A percentile compares a stretch with the other conserved stretches of the same genome.
These are phyloP conservation scores for Lepeophtheirus nordmannii DNA, from an alignment of 2,888 invertebrate species.

Conservation along the genomic window DNA sequence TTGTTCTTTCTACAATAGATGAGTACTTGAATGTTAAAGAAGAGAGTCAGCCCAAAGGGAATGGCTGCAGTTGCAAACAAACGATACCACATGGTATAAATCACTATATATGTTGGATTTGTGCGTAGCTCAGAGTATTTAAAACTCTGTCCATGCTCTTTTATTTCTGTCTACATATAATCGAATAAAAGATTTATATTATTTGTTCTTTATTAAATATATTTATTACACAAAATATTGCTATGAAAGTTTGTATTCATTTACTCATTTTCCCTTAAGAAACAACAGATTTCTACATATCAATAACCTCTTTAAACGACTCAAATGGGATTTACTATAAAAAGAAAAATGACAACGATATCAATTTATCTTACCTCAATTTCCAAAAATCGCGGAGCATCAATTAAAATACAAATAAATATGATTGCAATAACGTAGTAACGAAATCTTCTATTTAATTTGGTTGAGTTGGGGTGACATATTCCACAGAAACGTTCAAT, in stretches of 20 bases:
- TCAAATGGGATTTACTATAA: too few relatives aligned
- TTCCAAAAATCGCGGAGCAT: conserved; percentile 19
- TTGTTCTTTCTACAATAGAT: conserved; percentile 12
- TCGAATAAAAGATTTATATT: neutral
- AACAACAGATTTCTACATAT: too few relatives aligned
- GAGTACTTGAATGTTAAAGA: conserved; percentile 9
- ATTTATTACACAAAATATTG: neutral
- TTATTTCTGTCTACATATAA: neutral
- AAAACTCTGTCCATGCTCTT: neutral
- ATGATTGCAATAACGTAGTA: conserved; percentile 10
- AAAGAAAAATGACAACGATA: too few relatives aligned
- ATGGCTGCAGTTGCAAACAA: conserved; percentile 12
- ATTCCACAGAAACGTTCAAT: conserved; percentile 13
- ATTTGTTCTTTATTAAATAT: neutral
- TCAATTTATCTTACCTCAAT: conserved; percentile 8
- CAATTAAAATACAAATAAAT: conserved; percentile 11
- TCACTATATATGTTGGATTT: conserved; percentile 10
- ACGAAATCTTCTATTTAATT: conserved; percentile 8
- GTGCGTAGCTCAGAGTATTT: conserved; percentile 7
- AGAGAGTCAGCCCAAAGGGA: conserved; percentile 3
- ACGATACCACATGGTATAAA: conserved; percentile 17
- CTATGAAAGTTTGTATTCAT: too few relatives aligned
- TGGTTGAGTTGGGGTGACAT: conserved; percentile 13
- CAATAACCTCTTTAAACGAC: too few relatives aligned
- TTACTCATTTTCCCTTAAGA: too few relatives aligned